A percentile compares a stretch with the other conserved stretches of the same genome.
These are phyloP conservation scores for Melipona quadrifasciata DNA, from an alignment of 1,140 invertebrate genomes.

Conservation along the genomic window DNA sequence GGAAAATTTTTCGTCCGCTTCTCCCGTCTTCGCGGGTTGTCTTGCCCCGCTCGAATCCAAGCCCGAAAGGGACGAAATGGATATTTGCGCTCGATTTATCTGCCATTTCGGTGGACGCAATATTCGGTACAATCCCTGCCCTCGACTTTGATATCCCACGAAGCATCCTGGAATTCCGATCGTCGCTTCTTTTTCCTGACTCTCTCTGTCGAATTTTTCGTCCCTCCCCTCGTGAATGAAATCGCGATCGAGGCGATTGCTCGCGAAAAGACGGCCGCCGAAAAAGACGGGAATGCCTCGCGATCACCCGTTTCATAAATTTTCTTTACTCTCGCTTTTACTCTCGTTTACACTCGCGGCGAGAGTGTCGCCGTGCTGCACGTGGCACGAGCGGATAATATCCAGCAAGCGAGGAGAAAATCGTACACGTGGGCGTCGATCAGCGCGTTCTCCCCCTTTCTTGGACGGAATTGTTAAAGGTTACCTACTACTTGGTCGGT, in stretches of 20 bases:
- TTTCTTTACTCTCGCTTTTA: neutral
- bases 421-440: constrained; percentile 28
- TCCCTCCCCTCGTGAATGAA: too few species aligned
- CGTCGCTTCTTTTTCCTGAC: too few species aligned
- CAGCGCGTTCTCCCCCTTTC: neutral
- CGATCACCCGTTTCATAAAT: neutral
- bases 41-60: neutral
- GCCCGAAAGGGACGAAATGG: neutral
- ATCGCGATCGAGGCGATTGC: neutral
- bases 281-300: neutral
- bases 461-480: constrained; percentile 4
- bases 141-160: neutral
- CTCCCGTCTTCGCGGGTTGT: too few species aligned
- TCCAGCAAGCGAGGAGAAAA: constrained; percentile 3
- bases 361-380: too few species aligned
- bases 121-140: neutral
- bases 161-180: neutral
- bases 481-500: neutral
- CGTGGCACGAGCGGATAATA: neutral
- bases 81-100: constrained; percentile 36
- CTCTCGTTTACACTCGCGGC: neutral
- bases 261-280: neutral
- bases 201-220: too few species aligned
- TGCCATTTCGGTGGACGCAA: constrained; percentile 13
- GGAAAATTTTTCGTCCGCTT: neutral